These are phyloP conservation scores for Drosophila bifasciata DNA, from an alignment of 1,140 invertebrate genomes.

Conservation along the genomic window DNA sequence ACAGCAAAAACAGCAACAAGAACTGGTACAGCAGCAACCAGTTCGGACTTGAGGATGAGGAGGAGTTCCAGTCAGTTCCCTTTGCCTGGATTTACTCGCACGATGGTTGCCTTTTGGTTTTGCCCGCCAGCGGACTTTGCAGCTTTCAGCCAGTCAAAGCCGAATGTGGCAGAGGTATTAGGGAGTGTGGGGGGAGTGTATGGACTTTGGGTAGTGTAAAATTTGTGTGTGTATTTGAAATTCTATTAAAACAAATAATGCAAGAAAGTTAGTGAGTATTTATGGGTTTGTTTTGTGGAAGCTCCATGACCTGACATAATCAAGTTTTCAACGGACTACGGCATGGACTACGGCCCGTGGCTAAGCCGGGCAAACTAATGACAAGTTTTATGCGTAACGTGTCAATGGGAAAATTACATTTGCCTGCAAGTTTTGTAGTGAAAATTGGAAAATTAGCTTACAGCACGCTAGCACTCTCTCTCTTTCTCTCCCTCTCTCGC, in stretches of 20 bases:
- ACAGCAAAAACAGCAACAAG: conserved; percentile 38
- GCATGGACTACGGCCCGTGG: not conserved
- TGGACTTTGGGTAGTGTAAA: conserved; percentile 16
- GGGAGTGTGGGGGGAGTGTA: conserved; percentile 4
- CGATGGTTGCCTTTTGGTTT: conserved; percentile 22
- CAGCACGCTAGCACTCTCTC: not conserved
- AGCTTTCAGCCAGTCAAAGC: conserved; percentile 43
- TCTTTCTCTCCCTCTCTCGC: not conserved
- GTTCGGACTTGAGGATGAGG: conserved; percentile 18
- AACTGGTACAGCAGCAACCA: conserved; percentile 22
- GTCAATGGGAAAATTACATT: too few relatives aligned
- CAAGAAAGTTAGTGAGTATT: conserved; percentile 54
- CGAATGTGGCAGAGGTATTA: conserved; percentile 25
- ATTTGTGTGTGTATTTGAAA: conserved; percentile 51
- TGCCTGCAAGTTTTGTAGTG: conserved; percentile 10
- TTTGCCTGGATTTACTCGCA: conserved; percentile 42
- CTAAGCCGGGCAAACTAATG: conserved; percentile 17
- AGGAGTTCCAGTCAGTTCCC: conserved; percentile 2
- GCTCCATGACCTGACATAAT: conserved; percentile 45
- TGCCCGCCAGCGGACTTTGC: conserved; percentile 49
- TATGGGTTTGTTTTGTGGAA: conserved; percentile 43
- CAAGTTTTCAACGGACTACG: conserved; percentile 35
- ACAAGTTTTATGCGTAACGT: conserved; percentile 23
- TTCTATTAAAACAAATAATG: conserved; percentile 69
- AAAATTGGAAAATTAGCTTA: not conserved